phyloP scores from a whole-genome alignment of 2,888 invertebrate genomes.

The Ornithoptera alexandrae region DNA sequence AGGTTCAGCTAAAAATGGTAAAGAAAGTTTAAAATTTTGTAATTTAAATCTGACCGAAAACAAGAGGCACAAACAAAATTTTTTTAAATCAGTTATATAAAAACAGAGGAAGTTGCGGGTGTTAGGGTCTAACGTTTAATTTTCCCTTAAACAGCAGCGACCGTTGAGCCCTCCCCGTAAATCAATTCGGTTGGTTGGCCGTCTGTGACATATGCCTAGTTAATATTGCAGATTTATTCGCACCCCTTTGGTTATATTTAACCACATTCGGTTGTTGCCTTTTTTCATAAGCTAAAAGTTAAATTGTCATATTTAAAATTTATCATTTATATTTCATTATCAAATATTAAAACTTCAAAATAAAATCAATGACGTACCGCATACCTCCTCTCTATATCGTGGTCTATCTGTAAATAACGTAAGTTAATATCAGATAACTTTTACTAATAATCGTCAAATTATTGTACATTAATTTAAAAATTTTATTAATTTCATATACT shows the following conservation, averaged over 20 bases:
- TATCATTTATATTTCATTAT: neutral
- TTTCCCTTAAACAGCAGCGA: conserved; percentile 25
- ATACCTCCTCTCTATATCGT: no score
- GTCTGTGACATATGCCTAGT: conserved; percentile 25
- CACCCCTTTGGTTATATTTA: conserved; percentile 17
- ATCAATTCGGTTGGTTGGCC: conserved; percentile 24
- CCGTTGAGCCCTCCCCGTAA: conserved; percentile 15
- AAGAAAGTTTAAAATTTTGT: neutral
- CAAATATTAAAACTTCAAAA: neutral
- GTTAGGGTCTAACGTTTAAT: conserved; percentile 27
- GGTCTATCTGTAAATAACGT: no score
- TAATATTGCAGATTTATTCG: conserved; percentile 28
- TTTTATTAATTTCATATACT: no score
- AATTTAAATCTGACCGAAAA: neutral
- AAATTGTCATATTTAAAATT: neutral
- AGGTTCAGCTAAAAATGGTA: neutral
- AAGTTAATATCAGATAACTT: no score
- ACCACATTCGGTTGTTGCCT: conserved; percentile 8
- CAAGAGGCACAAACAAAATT: conserved; percentile 8
- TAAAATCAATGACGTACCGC: no score
- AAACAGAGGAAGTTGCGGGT: conserved; percentile 24
- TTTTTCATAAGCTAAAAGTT: conserved; percentile 5
- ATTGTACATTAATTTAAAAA: no score
- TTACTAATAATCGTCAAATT: no score
- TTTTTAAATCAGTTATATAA: conserved; percentile 18